Conservation (phyloP, 2,113 vertebrate species). For the Antidorcas marsupialis region DNA sequence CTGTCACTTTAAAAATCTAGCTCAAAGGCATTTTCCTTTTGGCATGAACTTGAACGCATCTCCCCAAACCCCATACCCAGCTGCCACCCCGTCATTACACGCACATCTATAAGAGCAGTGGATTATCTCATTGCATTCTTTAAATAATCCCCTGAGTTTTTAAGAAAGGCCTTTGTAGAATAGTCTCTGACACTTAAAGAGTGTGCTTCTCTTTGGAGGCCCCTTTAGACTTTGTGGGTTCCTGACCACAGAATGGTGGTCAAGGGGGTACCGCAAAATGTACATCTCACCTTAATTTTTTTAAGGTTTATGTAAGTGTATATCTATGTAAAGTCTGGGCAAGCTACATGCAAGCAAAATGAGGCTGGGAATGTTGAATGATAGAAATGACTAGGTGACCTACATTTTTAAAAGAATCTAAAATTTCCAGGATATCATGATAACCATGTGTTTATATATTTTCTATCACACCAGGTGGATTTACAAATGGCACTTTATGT, state of each 20-base stretch:
- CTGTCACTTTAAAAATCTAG: not conserved
- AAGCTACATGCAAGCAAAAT: not conserved
- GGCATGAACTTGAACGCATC: not conserved
- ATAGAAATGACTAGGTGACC: not conserved
- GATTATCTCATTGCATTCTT: not conserved
- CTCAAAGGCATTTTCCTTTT: not conserved
- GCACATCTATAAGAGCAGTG: fast-evolving
- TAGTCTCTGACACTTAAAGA: fast-evolving
- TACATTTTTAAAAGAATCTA: not conserved
- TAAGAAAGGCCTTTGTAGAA: not conserved
- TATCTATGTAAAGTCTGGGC: not conserved
- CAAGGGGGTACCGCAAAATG: not conserved
- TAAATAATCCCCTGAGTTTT: not conserved
- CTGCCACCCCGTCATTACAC: fast-evolving
- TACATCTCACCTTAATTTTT: not conserved
- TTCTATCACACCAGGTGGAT: not conserved
- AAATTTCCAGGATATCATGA: not conserved
- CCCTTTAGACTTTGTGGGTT: not conserved
- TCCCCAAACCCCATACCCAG: not conserved
- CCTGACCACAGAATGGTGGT: not conserved
- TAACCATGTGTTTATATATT: not conserved
- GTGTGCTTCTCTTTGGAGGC: not conserved
- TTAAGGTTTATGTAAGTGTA: not conserved
- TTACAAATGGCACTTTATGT: not conserved
- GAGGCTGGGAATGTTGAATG: not conserved